Conservation (phyloP, 2,888 invertebrate genomes). For the Colostygia pectinataria region DNA sequence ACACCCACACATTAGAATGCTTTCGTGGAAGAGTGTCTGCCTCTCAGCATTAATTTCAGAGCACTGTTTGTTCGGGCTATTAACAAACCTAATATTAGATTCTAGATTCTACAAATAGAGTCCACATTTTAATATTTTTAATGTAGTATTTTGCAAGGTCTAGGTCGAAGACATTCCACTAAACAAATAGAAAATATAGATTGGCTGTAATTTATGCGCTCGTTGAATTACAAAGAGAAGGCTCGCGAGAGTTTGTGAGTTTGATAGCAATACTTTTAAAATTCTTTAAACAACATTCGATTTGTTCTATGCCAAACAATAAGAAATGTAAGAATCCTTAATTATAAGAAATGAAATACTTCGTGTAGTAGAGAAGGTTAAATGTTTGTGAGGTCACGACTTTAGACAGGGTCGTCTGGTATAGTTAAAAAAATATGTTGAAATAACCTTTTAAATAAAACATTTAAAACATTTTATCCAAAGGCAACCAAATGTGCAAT, state of each 20-base stretch:
- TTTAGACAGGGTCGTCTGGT: slow-evolving; percentile 1
- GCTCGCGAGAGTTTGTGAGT: not conserved
- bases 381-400: not conserved
- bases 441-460: not conserved
- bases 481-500: no score
- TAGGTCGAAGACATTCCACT: not conserved
- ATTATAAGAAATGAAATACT: not conserved
- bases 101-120: slow-evolving; percentile 1
- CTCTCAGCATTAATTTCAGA: slow-evolving; percentile 8
- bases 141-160: not conserved
- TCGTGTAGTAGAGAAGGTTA: not conserved
- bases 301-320: no score
- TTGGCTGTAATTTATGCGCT: not conserved
- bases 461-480: not conserved
- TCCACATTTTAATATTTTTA: not conserved
- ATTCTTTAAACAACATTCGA: no score
- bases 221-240: not conserved
- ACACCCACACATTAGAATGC: slow-evolving; percentile 1
- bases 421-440: not conserved
- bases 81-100: not conserved
- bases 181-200: not conserved
- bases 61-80: slow-evolving; percentile 8
- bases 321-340: not conserved
- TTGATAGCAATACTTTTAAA: no score
- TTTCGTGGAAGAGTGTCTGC: slow-evolving; percentile 4